phyloP scores from a whole-genome alignment of 2,113 vertebrate genomes.

The Malurus alboscapulatus region DNA sequence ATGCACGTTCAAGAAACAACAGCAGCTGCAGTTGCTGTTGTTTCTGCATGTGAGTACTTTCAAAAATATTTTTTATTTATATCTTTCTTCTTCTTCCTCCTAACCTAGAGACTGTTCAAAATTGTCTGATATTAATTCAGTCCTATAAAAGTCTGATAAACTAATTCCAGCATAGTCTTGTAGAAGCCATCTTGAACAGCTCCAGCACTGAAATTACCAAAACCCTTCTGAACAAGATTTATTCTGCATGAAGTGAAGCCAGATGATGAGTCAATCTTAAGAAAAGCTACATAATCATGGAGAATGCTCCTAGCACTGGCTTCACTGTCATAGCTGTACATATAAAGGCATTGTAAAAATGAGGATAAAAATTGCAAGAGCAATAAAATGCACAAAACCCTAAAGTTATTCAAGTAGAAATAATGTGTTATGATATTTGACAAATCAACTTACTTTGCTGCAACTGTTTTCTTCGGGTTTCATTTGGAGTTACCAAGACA shows the following conservation, averaged over 20 bases:
- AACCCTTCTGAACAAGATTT: not conserved
- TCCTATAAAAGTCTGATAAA: not conserved
- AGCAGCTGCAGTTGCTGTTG: not conserved
- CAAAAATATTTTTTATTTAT: not conserved
- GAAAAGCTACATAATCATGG: not conserved
- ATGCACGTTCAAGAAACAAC: not conserved
- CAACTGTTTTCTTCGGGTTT: conserved; percentile 67
- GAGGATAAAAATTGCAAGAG: not conserved
- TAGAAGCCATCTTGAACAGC: not conserved
- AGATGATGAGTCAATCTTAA: not conserved
- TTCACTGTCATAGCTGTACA: not conserved
- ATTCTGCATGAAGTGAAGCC: not conserved
- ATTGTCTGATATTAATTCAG: not conserved
- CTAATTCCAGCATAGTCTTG: not conserved
- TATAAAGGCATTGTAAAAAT: not conserved
- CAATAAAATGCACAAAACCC: not conserved
- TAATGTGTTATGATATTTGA: not conserved
- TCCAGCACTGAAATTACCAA: not conserved
- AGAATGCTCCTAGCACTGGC: not conserved
- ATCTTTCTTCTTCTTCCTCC: not conserved
- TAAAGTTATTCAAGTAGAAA: not conserved
- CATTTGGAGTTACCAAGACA: conserved; percentile 76
- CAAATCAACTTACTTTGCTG: conserved; percentile 72
- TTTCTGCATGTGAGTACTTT: not conserved
- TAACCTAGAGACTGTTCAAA: not conserved